These are phyloP conservation scores for Koerneria pararmatus DNA, from an alignment of 2,888 invertebrate species.

Conservation along the genomic window DNA sequence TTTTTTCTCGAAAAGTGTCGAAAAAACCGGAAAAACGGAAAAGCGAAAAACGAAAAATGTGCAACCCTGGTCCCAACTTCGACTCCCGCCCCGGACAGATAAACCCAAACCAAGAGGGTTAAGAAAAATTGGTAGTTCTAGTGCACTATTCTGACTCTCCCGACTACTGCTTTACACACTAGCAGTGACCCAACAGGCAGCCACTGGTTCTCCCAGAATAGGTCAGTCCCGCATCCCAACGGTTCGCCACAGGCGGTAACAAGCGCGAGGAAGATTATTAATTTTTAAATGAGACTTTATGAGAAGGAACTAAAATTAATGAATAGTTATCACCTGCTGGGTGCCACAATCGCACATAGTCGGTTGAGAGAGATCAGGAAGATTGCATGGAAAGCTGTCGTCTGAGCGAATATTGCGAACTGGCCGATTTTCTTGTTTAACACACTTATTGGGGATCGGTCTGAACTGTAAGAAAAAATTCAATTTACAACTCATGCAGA, in stretches of 20 bases:
- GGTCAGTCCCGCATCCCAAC: background rate
- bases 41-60: too few relatives aligned
- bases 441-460: background rate
- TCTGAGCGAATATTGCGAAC: background rate
- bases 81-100: too few relatives aligned
- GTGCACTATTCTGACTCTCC: too few relatives aligned
- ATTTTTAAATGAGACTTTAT: background rate
- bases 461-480: slow-evolving; percentile 1
- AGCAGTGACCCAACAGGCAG: too few relatives aligned
- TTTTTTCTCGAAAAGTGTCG: too few relatives aligned
- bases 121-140: too few relatives aligned
- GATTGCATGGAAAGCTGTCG: background rate
- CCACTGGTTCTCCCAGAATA: background rate
- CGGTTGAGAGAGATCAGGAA: slow-evolving; percentile 1
- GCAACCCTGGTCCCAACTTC: too few relatives aligned
- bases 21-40: too few relatives aligned
- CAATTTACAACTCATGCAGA: too few relatives aligned
- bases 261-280: background rate
- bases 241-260: background rate
- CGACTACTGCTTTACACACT: too few relatives aligned
- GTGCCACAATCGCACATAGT: background rate
- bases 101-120: too few relatives aligned
- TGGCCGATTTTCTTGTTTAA: background rate
- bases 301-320: background rate
- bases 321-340: background rate